These are phyloP conservation scores for Nannospalax galili DNA, from an alignment of 2,113 vertebrate genomes.

Conservation along the genomic window DNA sequence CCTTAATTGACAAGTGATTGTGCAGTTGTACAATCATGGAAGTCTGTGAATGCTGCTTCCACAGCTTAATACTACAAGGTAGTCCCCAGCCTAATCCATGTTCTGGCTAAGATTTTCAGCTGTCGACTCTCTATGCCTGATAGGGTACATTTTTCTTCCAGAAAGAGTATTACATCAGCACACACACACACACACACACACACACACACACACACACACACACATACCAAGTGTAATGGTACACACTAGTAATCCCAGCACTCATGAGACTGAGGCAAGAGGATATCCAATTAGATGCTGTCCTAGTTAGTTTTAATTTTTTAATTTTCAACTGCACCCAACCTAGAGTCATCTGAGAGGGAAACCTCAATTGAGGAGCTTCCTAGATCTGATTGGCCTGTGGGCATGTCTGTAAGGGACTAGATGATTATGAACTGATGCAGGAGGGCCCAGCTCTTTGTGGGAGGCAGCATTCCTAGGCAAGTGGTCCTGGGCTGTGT, in stretches of 20 bases:
- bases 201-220: background rate
- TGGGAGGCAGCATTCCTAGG: background rate
- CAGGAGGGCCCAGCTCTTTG: background rate
- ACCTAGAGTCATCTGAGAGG: background rate
- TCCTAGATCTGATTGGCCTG: background rate
- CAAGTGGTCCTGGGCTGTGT: background rate
- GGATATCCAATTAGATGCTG: background rate
- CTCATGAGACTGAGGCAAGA: background rate
- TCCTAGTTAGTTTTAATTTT: background rate
- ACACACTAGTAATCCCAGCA: background rate
- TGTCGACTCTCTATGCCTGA: background rate
- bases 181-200: background rate
- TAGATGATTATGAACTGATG: background rate
- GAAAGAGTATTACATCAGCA: background rate
- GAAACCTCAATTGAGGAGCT: background rate
- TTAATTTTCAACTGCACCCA: no score
- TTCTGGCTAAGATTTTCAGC: background rate
- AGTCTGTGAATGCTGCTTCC: background rate
- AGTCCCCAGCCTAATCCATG: background rate
- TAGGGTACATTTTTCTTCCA: background rate
- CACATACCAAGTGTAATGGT: background rate
- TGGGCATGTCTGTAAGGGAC: background rate
- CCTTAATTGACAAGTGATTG: background rate
- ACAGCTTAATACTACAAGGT: background rate
- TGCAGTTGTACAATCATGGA: background rate